Evolutionary conservation across 1,140 invertebrate genomes (phyloP), one percentile per base, ranked within the genome.

Genomic region (Charaxes varanes): DNA sequence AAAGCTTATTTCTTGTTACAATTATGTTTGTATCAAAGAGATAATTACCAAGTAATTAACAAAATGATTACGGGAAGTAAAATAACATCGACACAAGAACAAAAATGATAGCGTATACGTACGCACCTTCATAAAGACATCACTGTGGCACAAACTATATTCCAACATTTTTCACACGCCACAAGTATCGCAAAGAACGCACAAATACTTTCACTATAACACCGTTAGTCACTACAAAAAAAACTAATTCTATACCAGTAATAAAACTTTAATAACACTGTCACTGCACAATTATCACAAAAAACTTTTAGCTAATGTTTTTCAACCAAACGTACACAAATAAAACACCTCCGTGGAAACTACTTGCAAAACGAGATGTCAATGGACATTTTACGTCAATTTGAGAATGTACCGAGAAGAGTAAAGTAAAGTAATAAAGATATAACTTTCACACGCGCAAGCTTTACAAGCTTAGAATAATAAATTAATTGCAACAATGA

Each of bases 281-380:
- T 35, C 43, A 47, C 47, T 43, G 16, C 44, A 53, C 43, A 46
- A 38, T 42, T 43, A 41, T 12, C 37, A 48, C 45, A 17, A 41
- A 21, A 32, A 28, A 47, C 21, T 47, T 27, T 40, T 32, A 22
- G 28, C 44, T 34, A 41, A 68, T 61, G 54, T 59, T 63, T 59
- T 57, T 50, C 60, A 65, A 57, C 41, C 45, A 49, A 36, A 55
- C 40, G 58, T 66, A 73, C 64, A 73, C 66, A 73, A 70, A 73
- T 68, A 70, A 64, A 57, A 54, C 58, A 64, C 60, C 68, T 63
- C 54, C 49, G 55, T 57, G 41, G 44, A 64, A 56, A 64, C 56
- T 61, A 70, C 58, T 70, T 70, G 67, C 58, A 60, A 70, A 70
- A 70, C 48, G 62, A 62, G 61, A 60, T 68, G 59, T 61, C 60